phyloP scores from a whole-genome alignment of 1,140 invertebrate genomes.

The Kradibia gibbosae region DNA sequence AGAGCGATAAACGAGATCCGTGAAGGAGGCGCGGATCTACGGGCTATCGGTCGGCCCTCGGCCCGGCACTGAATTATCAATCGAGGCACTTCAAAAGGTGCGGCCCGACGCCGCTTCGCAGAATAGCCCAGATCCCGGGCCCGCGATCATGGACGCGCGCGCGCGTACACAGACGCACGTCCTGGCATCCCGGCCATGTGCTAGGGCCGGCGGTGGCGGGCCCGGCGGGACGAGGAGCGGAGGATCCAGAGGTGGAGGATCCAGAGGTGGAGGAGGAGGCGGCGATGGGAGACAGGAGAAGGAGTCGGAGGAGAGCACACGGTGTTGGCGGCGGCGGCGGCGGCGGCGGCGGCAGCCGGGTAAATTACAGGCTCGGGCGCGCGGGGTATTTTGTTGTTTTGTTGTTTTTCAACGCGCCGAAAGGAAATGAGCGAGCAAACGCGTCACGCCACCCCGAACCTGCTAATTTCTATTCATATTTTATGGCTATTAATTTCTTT shows the following conservation, averaged over 20 bases:
- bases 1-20: not conserved
- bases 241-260: conserved; percentile 29
- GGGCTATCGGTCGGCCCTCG: not conserved
- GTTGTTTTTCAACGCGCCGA: conserved; percentile 75
- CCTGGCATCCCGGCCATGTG: not conserved
- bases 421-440: conserved; percentile 74
- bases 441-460: conserved; percentile 74
- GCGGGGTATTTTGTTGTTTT: conserved; percentile 70
- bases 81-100: conserved; percentile 8
- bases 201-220: not conserved
- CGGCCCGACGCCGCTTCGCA: not conserved
- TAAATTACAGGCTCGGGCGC: conserved; percentile 72
- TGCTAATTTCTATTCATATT: conserved; percentile 75
- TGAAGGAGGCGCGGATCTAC: not conserved
- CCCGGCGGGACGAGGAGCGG: conserved; percentile 21
- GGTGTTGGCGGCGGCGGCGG: conserved; percentile 65
- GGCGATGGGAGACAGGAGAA: conserved; percentile 32
- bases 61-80: not conserved
- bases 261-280: conserved; percentile 27
- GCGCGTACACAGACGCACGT: not conserved
- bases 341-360: conserved; percentile 69
- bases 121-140: conserved; percentile 6
- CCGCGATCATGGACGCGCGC: conserved; percentile 2
- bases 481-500: conserved; percentile 75
- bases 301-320: conserved; percentile 53